Evolutionary conservation across 2,888 invertebrate genomes (phyloP).

Genomic region (Chloroclysta siterata): DNA sequence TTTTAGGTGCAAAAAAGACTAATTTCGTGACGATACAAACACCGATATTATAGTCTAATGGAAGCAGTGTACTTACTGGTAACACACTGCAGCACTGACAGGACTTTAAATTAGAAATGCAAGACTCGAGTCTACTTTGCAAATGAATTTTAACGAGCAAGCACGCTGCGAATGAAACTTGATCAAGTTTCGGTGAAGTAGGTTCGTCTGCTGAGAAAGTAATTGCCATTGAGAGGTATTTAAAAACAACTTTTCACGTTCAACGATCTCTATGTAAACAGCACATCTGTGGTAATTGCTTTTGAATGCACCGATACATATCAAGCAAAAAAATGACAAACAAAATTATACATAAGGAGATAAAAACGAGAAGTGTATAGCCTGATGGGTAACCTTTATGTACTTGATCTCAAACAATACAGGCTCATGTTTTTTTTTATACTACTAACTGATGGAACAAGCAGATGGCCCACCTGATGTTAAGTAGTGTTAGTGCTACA

Average conservation of each 20-base stretch:
- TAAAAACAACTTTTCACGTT: background rate
- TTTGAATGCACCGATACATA: too few species aligned
- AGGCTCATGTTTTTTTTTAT: too few species aligned
- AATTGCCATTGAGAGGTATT: slow-evolving; percentile 20
- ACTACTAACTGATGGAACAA: too few species aligned
- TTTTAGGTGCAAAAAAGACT: too few species aligned
- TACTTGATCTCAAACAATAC: too few species aligned
- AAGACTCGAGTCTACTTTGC: slow-evolving; percentile 45
- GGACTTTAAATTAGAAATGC: slow-evolving; percentile 54
- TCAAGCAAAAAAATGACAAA: too few species aligned
- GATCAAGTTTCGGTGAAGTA: slow-evolving; percentile 36
- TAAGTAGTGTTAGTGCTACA: too few species aligned
- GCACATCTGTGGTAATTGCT: too few species aligned
- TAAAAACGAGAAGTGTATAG: too few species aligned
- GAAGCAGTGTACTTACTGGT: slow-evolving; percentile 1
- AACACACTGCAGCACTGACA: slow-evolving; percentile 16
- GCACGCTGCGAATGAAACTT: slow-evolving; percentile 51
- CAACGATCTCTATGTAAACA: background rate
- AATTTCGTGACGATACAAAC: background rate
- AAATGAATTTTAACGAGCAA: slow-evolving; percentile 64
- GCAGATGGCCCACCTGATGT: too few species aligned
- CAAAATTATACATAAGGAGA: too few species aligned
- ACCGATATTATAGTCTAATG: background rate
- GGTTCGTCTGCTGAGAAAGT: slow-evolving; percentile 30
- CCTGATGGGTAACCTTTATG: too few species aligned